Evolutionary conservation across 1,140 invertebrate species (phyloP), one percentile per base, ranked within the genome.

Genomic region (Ericerus pela): DNA sequence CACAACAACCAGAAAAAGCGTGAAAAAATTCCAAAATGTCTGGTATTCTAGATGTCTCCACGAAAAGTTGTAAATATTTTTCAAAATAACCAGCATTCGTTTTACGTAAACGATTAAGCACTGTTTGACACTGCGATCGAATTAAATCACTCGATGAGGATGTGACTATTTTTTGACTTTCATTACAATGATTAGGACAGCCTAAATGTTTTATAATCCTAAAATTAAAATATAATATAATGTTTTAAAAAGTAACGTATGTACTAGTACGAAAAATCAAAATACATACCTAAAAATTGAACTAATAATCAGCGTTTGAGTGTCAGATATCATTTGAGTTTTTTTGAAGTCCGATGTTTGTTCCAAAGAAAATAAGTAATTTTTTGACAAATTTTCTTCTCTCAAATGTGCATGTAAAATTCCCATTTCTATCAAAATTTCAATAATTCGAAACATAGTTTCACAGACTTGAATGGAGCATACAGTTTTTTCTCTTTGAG

Each of bases 21-120:
- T 99, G 96, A 41, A 98, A 84, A 65, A 96, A 88, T 64, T 97
- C 93, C 2, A 99, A 68, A 11, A 96, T 78, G 53, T 93, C 89
- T 2, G 79, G 71, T 20, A 96, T 70, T 0, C 85, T 77, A 28
- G 84, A 79, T 3, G 76, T 76, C 47, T 79, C 79, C 0, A 96
- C 81, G 70, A 90, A 83, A 38, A 83, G 76, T 57, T 79, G 76
- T 14, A 97, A 71, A 59, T 85, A 93, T 36, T 76, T 75, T 29
- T 90, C 88, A 62, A 88, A 87, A 56, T 81, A 78, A 51, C 77
- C 77, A 0, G 77, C 72, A 30, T 75, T 80, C 1, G 79, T 77
- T 5, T 80, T 72, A 29, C 85, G 75, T 20, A 96, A 69, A 61
- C 85, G 79, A 1, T 79, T 77, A 0, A 97, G 69, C 6, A 93